Conservation (phyloP, 2,797 vertebrate species). For the Channa striata region DNA sequence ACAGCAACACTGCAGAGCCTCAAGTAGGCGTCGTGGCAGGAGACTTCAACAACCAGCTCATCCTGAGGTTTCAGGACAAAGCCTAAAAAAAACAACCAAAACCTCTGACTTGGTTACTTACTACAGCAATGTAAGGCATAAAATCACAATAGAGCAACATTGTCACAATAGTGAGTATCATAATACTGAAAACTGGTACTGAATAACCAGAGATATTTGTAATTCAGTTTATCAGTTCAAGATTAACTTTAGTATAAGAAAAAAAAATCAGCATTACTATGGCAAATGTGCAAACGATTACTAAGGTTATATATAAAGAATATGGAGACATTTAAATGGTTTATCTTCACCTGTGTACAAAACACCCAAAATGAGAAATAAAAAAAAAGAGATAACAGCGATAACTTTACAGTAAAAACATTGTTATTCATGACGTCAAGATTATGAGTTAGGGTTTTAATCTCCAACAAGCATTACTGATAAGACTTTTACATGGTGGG, state of each 20-base stretch:
- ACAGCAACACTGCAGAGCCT: constrained; percentile 88
- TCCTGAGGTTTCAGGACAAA: constrained; percentile 87
- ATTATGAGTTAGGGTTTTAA: background rate
- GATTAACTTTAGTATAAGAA: no score
- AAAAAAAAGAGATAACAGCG: background rate
- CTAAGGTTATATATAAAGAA: no score
- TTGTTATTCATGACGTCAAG: background rate
- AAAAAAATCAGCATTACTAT: no score
- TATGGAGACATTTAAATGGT: no score
- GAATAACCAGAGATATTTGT: background rate
- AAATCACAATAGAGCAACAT: background rate
- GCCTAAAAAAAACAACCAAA: constrained; percentile 68
- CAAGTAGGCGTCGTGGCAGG: constrained; percentile 92
- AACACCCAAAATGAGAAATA: background rate
- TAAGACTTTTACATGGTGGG: background rate
- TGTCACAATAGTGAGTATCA: no score
- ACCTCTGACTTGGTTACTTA: background rate
- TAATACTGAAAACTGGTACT: no score
- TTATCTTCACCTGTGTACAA: background rate
- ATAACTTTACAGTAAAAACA: background rate
- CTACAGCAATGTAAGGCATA: background rate
- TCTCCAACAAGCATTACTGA: constrained; percentile 14
- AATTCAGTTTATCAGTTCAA: background rate
- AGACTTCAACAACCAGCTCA: constrained; percentile 90
- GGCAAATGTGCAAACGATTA: no score